Evolutionary conservation across 2,888 invertebrate species (phyloP).

Genomic region (Endotricha flammealis): DNA sequence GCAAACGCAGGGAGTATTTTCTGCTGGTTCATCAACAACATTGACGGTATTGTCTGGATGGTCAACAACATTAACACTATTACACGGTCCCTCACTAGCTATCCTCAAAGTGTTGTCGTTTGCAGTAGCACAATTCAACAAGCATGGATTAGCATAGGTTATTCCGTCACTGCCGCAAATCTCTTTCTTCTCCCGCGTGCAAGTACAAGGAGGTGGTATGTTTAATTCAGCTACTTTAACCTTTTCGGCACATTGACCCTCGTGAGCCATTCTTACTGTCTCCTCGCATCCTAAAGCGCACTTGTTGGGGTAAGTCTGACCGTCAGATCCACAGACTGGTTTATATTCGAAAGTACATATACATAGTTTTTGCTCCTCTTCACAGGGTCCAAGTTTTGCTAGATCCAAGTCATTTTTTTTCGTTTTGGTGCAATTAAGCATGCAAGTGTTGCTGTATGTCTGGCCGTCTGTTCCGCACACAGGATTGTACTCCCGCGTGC

Average conservation of each 20-base stretch:
- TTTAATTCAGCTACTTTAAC: not conserved
- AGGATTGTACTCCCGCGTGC: slow-evolving; percentile 39
- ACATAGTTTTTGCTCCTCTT: slow-evolving; percentile 3
- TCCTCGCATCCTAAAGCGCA: slow-evolving; percentile 15
- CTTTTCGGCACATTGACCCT: not conserved
- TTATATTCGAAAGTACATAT: slow-evolving; percentile 18
- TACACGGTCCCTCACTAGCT: slow-evolving; percentile 19
- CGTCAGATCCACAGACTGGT: slow-evolving; percentile 56
- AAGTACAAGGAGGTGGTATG: slow-evolving; percentile 4
- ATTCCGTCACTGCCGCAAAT: slow-evolving; percentile 38
- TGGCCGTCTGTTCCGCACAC: slow-evolving; percentile 84
- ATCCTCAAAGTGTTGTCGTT: slow-evolving; percentile 19
- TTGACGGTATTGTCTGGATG: not conserved
- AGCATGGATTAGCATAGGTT: slow-evolving; percentile 35
- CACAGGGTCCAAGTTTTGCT: slow-evolving; percentile 4
- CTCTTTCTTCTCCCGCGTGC: not conserved
- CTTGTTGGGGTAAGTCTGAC: slow-evolving; percentile 82
- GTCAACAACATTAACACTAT: not conserved
- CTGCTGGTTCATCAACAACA: too few relatives aligned
- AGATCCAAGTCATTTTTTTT: slow-evolving; percentile 1
- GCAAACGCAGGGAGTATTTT: slow-evolving; percentile 15
- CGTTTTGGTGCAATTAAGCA: slow-evolving; percentile 18
- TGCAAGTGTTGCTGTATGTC: slow-evolving; percentile 78
- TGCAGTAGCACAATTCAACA: slow-evolving; percentile 30
- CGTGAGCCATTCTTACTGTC: slow-evolving; percentile 1